Evolutionary conservation across 2,797 vertebrate genomes (phyloP).

Genomic region (Anguilla megastoma): DNA sequence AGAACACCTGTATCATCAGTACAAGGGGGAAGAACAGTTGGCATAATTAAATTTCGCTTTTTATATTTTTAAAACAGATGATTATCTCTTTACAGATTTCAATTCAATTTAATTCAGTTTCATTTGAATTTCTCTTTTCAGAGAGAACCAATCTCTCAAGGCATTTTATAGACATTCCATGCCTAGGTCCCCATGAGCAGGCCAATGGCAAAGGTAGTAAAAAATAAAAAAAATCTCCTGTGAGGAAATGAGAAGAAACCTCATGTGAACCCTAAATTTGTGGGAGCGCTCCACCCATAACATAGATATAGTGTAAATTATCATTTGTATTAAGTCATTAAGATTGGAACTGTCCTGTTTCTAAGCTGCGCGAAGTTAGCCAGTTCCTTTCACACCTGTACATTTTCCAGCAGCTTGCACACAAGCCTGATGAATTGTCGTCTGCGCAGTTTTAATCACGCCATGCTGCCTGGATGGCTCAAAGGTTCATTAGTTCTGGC

Average conservation of each 20-base stretch:
- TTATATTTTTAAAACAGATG: not conserved
- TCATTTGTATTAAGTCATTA: not conserved
- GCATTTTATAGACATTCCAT: not conserved
- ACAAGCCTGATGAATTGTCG: not conserved
- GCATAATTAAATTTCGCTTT: not conserved
- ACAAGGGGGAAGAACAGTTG: not conserved
- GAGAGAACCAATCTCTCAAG: not conserved
- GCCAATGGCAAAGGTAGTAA: not conserved
- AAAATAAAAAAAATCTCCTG: not conserved
- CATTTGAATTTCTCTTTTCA: not conserved
- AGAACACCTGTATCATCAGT: not conserved
- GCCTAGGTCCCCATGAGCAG: not conserved
- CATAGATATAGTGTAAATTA: not conserved
- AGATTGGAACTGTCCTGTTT: not conserved
- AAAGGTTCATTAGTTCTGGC: slow-evolving; percentile 15
- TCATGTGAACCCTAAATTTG: not conserved
- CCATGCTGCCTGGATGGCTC: not conserved
- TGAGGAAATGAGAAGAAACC: not conserved
- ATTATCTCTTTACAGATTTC: not conserved
- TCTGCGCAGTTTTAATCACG: not conserved
- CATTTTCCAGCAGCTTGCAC: not conserved
- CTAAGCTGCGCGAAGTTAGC: not conserved
- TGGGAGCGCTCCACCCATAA: not conserved
- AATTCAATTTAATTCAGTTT: not conserved
- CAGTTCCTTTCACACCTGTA: not conserved